Percentiles rank a stretch among this genome's conserved stretches.
These are phyloP conservation scores for Poeciliopsis retropinna DNA, from an alignment of 2,113 vertebrate species.

Conservation along the genomic window DNA sequence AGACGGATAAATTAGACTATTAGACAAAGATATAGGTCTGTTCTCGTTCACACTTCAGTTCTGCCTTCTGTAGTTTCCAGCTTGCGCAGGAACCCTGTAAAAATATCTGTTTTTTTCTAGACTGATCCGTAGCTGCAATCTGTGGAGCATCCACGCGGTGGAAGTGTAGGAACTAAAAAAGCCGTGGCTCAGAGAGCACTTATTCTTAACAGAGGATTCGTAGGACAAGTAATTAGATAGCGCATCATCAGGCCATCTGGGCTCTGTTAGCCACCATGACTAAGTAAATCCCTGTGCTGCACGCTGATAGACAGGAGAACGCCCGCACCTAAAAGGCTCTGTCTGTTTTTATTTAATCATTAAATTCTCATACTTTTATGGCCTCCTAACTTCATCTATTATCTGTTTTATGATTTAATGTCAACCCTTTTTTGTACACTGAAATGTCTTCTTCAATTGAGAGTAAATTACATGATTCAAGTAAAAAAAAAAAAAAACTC, in stretches of 20 bases:
- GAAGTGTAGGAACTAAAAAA: constrained; percentile 37
- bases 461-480: background rate
- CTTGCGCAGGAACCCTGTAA: background rate
- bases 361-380: constrained; percentile 8
- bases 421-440: background rate
- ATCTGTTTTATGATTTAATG: background rate
- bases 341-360: constrained; percentile 17
- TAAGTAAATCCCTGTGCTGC: constrained; percentile 46
- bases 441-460: background rate
- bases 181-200: background rate
- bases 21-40: too few relatives aligned
- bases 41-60: too few relatives aligned
- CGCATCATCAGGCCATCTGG: constrained; percentile 61
- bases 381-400: background rate
- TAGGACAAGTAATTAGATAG: constrained; percentile 58
- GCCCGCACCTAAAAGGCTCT: constrained; percentile 33
- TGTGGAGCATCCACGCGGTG: constrained; percentile 34
- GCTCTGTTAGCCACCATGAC: constrained; percentile 39
- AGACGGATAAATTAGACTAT: too few relatives aligned
- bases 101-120: background rate
- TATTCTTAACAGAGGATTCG: constrained; percentile 32
- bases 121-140: constrained; percentile 8
- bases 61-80: too few relatives aligned
- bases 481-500: background rate
- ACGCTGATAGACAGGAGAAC: constrained; percentile 22